Base-by-base conservation (phyloP, 2,797 vertebrate species). In the Synanceia verrucosa region DNA sequence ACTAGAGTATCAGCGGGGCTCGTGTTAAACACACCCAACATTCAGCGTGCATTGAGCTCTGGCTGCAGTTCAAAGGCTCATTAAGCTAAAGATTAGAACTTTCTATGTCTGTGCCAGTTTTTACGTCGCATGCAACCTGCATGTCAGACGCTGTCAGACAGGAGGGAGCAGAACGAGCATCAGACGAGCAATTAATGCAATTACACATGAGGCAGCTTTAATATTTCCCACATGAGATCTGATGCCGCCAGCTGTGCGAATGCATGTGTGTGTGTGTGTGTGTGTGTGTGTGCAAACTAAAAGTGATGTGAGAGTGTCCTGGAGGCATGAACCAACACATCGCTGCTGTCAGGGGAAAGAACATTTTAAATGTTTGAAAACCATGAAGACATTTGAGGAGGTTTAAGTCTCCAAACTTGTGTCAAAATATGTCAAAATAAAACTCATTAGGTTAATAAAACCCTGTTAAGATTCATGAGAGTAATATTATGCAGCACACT, bases 21-120 rank as follows among this genome's bases (percentile, higher is more conserved):
- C 51, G 41, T 29, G 12, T 66, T 76, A 67, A 63, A 70, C 44
- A 70, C 41, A 31, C 47, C 19, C 41, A 46, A 61, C 66, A 60
- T 46, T 72, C 73, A 65, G 65, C 33, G 18, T 51, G 44, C 63
- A 67, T 66, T 18, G 39, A 47, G 19, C 69, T 72, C 19, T 73
- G 68, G 73, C 73, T 50, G 48, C 31, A 57, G 52, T 69, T 73
- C 59, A 76, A 76, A 65, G 53, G 33, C 29, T 41, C 39, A 41
- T 16, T 41, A 18, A 41, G 39, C 39, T 7, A 41, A 41, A 18
- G 39, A 16, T 41, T 18, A 41, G 18, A 41, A 59, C 24, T 3
- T 10, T 37, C 11, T 43, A 19, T 56, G 64, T 73, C 19, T 60
- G 41, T 63, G 56, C 43, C 28, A 57, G 23, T 21, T 43, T 47